phyloP scores from a whole-genome alignment of 1,140 invertebrate genomes.

The Drepana arcuata region DNA sequence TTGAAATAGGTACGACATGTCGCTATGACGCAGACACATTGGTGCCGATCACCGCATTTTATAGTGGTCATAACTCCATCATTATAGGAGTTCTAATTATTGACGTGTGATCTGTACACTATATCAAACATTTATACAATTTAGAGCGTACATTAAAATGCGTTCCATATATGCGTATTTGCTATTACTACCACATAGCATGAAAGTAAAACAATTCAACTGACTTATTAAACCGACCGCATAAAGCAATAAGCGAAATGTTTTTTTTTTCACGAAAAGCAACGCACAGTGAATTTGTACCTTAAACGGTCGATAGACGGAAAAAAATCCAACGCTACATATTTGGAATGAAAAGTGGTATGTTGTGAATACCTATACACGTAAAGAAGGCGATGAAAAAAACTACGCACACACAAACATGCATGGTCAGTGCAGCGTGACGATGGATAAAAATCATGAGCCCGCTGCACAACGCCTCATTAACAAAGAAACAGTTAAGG shows the following conservation, averaged over 20 bases:
- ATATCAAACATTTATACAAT: no score
- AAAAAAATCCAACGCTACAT: slow-evolving; percentile 23
- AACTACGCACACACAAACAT: slow-evolving; percentile 34
- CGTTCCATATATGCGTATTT: no score
- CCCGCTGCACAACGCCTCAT: slow-evolving; percentile 38
- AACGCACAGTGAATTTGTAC: slow-evolving; percentile 25
- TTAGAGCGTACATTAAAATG: no score
- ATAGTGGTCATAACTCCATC: no score
- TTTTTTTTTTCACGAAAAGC: slow-evolving; percentile 16
- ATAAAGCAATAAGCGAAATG: slow-evolving; percentile 22
- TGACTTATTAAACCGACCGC: slow-evolving; percentile 34
- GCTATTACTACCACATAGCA: slow-evolving; percentile 2
- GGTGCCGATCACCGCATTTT: no score
- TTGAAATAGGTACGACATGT: no score
- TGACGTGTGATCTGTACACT: no score
- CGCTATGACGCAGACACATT: no score
- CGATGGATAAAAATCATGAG: slow-evolving; percentile 61
- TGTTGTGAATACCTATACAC: slow-evolving; percentile 32
- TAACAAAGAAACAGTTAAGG: slow-evolving; percentile 48
- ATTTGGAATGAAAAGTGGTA: slow-evolving; percentile 48
- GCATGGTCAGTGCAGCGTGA: slow-evolving; percentile 48
- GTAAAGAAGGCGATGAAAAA: slow-evolving; percentile 32
- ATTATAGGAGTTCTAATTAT: no score
- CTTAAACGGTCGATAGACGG: slow-evolving; percentile 25
- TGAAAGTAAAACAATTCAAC: slow-evolving; percentile 54